Evolutionary conservation across 1,140 invertebrate species (phyloP), one percentile per base, ranked within the genome.

Genomic region (Drosophila cardini): DNA sequence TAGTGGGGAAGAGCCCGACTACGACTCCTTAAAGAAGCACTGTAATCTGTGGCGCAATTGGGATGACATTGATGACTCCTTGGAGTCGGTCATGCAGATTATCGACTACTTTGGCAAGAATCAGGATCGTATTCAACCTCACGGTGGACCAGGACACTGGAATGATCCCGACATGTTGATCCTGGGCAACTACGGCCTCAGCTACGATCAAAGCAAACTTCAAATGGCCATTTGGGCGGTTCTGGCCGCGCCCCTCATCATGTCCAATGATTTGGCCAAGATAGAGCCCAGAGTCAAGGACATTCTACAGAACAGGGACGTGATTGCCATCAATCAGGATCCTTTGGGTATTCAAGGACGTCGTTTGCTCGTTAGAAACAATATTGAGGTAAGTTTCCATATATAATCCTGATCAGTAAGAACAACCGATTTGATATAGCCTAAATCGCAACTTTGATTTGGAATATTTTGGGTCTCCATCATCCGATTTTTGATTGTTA

Each of bases 161-260:
- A 98, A 98, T 92, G 97, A 98, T 92, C 97, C 97, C 1, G 97
- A 98, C 91, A 97, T 97, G 97, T 65, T 91, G 11, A 92, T 98
- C 10, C 94, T 97, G 81, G 98, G 98, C 11, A 98, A 98, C 92
- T 97, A 94, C 92, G 97, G 97, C 2, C 91, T 98, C 13, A 97
- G 96, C 60, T 94, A 95, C 72, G 96, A 97, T 72, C 97, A 98
- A 93, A 95, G 96, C 56, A 94, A 95, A 90, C 93, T 95, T 0
- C 98, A 98, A 93, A 97, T 98, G 96, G 96, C 97, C 0, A 93
- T 98, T 69, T 98, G 98, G 98, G 95, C 96, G 1, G 95, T 98
- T 46, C 93, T 98, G 92, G 96, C 97, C 0, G 96, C 97, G 0
- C 98, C 98, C 0, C 92, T 98, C 0, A 94, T 98, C 9, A 97